Evolutionary conservation across 37 sponge, comb jelly and placozoan species (phyloP), one percentile per base, ranked within the genome.

Genomic region (Haliclona indistincta): DNA sequence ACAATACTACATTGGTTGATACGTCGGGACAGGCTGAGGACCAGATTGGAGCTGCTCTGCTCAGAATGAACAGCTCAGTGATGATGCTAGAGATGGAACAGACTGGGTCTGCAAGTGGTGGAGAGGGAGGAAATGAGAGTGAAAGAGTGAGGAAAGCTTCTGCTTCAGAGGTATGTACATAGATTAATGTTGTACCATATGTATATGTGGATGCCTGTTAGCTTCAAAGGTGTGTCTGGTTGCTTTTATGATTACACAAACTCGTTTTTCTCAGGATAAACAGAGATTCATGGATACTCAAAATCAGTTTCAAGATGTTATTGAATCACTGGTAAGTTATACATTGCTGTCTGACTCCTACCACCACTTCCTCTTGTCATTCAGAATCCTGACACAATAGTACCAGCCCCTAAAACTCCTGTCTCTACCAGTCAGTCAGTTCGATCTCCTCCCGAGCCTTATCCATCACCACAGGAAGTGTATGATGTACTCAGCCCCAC

Each of bases 121-220:
- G 61, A 13, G 61, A 58, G 61, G 4, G 66, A 32, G 37, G 38
- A 36, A 65, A 36, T 33, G 66, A 65, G 15, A 65, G 39, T 15
- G 37, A 32, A 65, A 65, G 66, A 65, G 66, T 13, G 39, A 36
- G 38, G 66, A 36, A 65, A n/a, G n/a, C n/a, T n/a, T n/a, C n/a
- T n/a, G n/a, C n/a, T n/a, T n/a, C n/a, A n/a, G n/a, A n/a, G n/a
- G n/a, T n/a, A n/a, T n/a, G n/a, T n/a, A n/a, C n/a, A n/a, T n/a
- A n/a, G n/a, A n/a, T n/a, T n/a, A n/a, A n/a, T n/a, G n/a, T n/a
- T n/a, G n/a, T n/a, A n/a, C n/a, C n/a, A n/a, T n/a, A 47, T 47
- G 49, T 47, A 47, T 13, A 47, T 47, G 49, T 47, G 13, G 13
- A 47, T 17, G 8, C 49, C 8, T 47, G 13, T 47, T 47, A 47